Evolutionary conservation across 2,797 vertebrate species (phyloP).

Genomic region (Hozukius guyotensis): DNA sequence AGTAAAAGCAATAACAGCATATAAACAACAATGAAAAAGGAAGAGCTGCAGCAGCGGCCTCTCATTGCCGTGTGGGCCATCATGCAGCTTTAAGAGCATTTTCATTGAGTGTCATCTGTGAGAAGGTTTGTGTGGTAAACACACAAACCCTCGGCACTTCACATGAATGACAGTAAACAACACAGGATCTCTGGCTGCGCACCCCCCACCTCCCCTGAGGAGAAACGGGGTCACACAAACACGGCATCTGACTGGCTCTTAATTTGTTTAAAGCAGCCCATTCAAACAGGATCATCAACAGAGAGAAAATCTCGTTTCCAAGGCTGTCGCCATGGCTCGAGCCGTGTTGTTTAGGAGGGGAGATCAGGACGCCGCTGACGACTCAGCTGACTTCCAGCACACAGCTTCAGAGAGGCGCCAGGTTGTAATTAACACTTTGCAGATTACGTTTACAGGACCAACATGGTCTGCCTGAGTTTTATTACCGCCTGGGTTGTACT

Average conservation of each 20-base stretch:
- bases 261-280: conserved; percentile 79
- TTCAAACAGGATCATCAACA: conserved; percentile 74
- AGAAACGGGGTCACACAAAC: conserved; percentile 75
- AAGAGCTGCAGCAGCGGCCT: neutral
- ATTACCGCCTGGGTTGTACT: conserved; percentile 68
- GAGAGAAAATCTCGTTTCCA: conserved; percentile 78
- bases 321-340: conserved; percentile 61
- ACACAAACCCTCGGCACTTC: conserved; percentile 52
- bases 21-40: neutral
- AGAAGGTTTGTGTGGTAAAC: conserved; percentile 55
- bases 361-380: conserved; percentile 64
- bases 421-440: conserved; percentile 83
- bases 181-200: conserved; percentile 47
- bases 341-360: conserved; percentile 56
- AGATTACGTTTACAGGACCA: conserved; percentile 86
- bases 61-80: neutral
- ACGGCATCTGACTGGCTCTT: conserved; percentile 69
- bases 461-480: conserved; percentile 80
- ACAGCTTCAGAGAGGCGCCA: conserved; percentile 78
- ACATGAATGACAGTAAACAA: conserved; percentile 75
- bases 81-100: conserved; percentile 8
- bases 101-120: conserved; percentile 32
- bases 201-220: conserved; percentile 42
- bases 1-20: neutral
- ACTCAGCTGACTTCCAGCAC: conserved; percentile 64